Percentiles rank a stretch among this genome's conserved stretches.
These are phyloP conservation scores for Xestia ashworthii DNA, from an alignment of 2,888 invertebrate genomes.

Conservation along the genomic window DNA sequence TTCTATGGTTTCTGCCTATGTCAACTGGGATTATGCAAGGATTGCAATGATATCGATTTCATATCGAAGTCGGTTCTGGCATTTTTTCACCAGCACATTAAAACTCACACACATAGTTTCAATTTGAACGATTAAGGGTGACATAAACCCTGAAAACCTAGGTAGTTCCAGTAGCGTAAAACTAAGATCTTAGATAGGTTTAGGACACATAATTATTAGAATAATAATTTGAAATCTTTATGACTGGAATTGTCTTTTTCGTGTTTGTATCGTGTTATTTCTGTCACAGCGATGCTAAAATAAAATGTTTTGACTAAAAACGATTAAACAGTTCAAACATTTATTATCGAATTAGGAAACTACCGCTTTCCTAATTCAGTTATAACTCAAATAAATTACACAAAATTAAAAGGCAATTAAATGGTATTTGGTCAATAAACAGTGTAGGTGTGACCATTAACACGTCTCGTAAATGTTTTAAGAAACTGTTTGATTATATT, in stretches of 20 bases:
- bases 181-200: background rate
- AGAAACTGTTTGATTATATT: background rate
- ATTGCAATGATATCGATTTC: too few relatives aligned
- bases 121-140: too few relatives aligned
- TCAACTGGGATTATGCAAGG: too few relatives aligned
- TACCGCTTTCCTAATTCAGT: conserved; percentile 23
- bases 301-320: background rate
- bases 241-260: background rate
- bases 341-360: conserved; percentile 30
- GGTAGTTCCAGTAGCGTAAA: too few relatives aligned
- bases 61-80: too few relatives aligned
- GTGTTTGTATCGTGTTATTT: background rate
- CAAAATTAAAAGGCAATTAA: conserved; percentile 42
- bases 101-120: too few relatives aligned
- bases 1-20: too few relatives aligned
- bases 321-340: background rate
- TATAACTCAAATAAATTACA: conserved; percentile 30
- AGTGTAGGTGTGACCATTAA: conserved; percentile 29
- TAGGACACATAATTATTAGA: background rate
- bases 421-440: conserved; percentile 34
- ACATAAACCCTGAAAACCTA: too few relatives aligned
- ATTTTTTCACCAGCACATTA: too few relatives aligned
- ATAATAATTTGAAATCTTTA: background rate
- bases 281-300: too few relatives aligned
- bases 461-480: background rate